A percentile compares a stretch with the other conserved stretches of the same genome.
Evolutionary conservation across 1,140 invertebrate genomes (phyloP).

Genomic region (Drosophila simulans): DNA sequence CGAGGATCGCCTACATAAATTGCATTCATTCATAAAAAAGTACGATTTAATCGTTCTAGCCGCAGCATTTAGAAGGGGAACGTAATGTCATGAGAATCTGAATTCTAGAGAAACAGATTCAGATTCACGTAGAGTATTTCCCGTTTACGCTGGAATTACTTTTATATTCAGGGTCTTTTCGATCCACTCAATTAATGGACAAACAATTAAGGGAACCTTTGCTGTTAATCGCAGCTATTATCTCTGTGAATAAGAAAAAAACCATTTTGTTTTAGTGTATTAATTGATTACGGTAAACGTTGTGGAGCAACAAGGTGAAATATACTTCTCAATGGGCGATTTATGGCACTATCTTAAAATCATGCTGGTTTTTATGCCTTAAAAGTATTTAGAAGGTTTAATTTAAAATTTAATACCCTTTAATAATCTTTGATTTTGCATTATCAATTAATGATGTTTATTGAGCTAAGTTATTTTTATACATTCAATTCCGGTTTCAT

Average conservation of each 20-base stretch:
- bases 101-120: conserved; percentile 19
- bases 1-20: conserved; percentile 36
- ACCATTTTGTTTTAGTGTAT: conserved; percentile 9
- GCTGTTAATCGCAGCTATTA: conserved; percentile 29
- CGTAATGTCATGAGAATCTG: conserved; percentile 26
- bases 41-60: conserved; percentile 7
- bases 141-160: conserved; percentile 7
- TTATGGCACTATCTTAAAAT: not conserved
- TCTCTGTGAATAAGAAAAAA: conserved; percentile 6
- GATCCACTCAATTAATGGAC: conserved; percentile 27
- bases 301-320: conserved; percentile 33
- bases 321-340: conserved; percentile 1
- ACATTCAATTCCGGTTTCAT: not conserved
- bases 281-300: conserved; percentile 41
- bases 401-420: not conserved
- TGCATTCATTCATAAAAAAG: conserved; percentile 46
- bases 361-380: not conserved
- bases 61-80: conserved; percentile 7
- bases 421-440: not conserved
- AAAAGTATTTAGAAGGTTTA: not conserved
- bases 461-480: not conserved
- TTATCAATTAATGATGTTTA: not conserved
- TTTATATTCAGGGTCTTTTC: conserved; percentile 9
- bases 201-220: conserved; percentile 38
- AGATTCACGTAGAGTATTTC: conserved; percentile 12